A percentile compares a stretch with the other conserved stretches of the same genome.
These are phyloP conservation scores for Caenorhabditis uteleia DNA, from an alignment of 2,888 invertebrate genomes.

Conservation along the genomic window DNA sequence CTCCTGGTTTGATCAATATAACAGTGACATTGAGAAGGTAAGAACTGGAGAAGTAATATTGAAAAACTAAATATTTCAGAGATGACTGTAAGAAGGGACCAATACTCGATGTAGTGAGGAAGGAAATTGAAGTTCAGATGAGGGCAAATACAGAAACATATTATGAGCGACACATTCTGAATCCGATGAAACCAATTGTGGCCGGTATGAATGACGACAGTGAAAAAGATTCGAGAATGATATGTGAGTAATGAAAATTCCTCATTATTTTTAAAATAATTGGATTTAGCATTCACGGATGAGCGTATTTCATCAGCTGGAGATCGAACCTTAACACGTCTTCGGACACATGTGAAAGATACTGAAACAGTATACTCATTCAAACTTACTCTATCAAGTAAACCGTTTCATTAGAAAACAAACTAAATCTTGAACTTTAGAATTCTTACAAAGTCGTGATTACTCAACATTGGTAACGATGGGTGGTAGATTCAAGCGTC, in stretches of 20 bases:
- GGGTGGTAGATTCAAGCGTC: too few relatives aligned
- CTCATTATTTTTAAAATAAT: too few relatives aligned
- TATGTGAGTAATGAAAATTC: constrained; percentile 14
- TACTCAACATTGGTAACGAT: too few relatives aligned
- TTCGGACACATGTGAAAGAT: constrained; percentile 41
- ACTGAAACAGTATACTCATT: constrained; percentile 53
- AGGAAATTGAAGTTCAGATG: constrained; percentile 37
- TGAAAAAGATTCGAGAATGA: constrained; percentile 19
- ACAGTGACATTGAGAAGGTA: constrained; percentile 46
- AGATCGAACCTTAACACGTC: too few relatives aligned
- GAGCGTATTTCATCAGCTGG: constrained; percentile 28
- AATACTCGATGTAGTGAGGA: constrained; percentile 25
- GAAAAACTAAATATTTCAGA: neutral
- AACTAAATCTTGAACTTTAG: neutral
- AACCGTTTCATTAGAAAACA: neutral
- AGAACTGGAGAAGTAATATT: too few relatives aligned
- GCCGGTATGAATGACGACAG: constrained; percentile 29
- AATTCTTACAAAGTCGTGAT: too few relatives aligned
- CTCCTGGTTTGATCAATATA: constrained; percentile 38
- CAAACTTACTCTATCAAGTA: constrained; percentile 53
- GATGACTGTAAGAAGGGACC: constrained; percentile 28
- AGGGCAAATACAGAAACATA: constrained; percentile 64
- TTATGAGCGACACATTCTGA: constrained; percentile 49
- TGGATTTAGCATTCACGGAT: constrained; percentile 46
- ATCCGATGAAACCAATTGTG: constrained; percentile 48